phyloP scores from a whole-genome alignment of 2,797 vertebrate species.

The Chaenodraco wilsoni region DNA sequence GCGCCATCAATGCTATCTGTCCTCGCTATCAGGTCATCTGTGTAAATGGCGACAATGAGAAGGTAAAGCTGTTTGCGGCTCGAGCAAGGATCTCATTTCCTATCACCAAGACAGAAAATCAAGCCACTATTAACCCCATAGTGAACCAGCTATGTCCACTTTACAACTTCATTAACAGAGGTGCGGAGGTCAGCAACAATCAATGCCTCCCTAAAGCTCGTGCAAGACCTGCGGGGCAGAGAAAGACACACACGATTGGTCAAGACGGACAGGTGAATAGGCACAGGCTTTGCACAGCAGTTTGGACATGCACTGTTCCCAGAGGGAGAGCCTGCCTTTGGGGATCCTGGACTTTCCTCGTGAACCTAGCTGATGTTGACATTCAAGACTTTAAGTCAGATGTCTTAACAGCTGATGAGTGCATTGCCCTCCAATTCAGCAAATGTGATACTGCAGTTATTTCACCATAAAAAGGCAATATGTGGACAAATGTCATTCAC shows the following conservation, averaged over 20 bases:
- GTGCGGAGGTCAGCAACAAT: slow-evolving; percentile 70
- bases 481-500: neutral
- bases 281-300: neutral
- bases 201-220: slow-evolving; percentile 58
- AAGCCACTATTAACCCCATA: slow-evolving; percentile 78
- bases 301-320: neutral
- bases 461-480: neutral
- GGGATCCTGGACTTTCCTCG: too few species aligned
- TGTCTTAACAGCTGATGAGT: neutral
- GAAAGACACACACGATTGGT: too few species aligned
- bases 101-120: slow-evolving; percentile 77
- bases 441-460: neutral
- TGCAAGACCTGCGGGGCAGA: slow-evolving; percentile 28
- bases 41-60: slow-evolving; percentile 45
- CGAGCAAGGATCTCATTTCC: slow-evolving; percentile 66
- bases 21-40: slow-evolving; percentile 35
- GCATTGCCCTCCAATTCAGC: neutral
- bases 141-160: slow-evolving; percentile 70
- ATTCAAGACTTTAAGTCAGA: neutral
- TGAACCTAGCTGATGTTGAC: too few species aligned
- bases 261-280: neutral
- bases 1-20: slow-evolving; percentile 17
- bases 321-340: neutral
- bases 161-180: slow-evolving; percentile 76
- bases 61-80: slow-evolving; percentile 52